Conservation (phyloP, 2,888 invertebrate genomes). For the Thyatira batis region DNA sequence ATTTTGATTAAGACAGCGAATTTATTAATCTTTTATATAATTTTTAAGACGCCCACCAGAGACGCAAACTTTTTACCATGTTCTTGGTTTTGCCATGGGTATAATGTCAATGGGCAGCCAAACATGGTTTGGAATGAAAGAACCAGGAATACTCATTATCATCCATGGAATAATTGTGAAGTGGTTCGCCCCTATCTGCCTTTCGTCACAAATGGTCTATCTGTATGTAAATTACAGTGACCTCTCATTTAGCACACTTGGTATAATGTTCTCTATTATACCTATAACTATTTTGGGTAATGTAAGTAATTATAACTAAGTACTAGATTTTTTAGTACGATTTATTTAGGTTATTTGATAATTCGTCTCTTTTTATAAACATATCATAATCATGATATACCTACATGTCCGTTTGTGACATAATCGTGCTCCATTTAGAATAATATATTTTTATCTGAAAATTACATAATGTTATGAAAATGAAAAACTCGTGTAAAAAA, state of each 20-base stretch:
- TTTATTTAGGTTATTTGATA: no score
- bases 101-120: slow-evolving; percentile 11
- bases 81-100: slow-evolving; percentile 11
- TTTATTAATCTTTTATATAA: slow-evolving; percentile 5
- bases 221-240: slow-evolving; percentile 13
- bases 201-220: slow-evolving; percentile 14
- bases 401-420: no score
- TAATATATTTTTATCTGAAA: no score
- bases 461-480: no score
- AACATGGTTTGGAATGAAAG: slow-evolving; percentile 11
- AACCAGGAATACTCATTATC: slow-evolving; percentile 2
- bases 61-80: slow-evolving; percentile 14
- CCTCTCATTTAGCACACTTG: slow-evolving; percentile 14
- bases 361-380: no score
- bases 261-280: slow-evolving; percentile 14
- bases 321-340: no score
- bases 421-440: no score
- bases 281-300: slow-evolving; percentile 15
- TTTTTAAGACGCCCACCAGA: slow-evolving; percentile 14
- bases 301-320: slow-evolving; percentile 14
- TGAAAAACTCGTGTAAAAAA: no score
- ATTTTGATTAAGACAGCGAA: no score
- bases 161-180: slow-evolving; percentile 7
- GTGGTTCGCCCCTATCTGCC: slow-evolving; percentile 6
- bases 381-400: no score